These are phyloP conservation scores for Urechis unicinctus DNA, from an alignment of 2,888 invertebrate species.

Conservation along the genomic window DNA sequence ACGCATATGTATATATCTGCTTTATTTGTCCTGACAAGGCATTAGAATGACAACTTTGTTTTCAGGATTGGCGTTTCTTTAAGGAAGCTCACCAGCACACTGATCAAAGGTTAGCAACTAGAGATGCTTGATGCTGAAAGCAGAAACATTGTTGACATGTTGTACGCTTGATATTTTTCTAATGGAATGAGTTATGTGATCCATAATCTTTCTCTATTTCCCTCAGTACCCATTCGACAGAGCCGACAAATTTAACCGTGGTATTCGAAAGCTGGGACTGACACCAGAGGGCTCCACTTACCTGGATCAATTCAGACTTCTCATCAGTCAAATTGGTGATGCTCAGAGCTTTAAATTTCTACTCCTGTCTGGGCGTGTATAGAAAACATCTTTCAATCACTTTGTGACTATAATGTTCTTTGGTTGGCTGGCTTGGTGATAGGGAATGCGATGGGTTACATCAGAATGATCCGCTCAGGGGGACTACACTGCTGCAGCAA, in stretches of 20 bases:
- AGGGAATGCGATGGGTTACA: conserved; percentile 90
- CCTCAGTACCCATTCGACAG: conserved; percentile 68
- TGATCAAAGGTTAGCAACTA: conserved; percentile 56
- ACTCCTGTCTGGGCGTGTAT: no score
- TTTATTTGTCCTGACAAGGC: no score
- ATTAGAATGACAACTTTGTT: conserved; percentile 1
- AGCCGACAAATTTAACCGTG: conserved; percentile 88
- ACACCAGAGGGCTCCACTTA: conserved; percentile 77
- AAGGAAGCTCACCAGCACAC: conserved; percentile 65
- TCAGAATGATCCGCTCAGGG: conserved; percentile 87
- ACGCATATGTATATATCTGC: no score
- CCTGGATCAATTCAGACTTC: conserved; percentile 83
- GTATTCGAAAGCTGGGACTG: conserved; percentile 76
- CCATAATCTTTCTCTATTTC: neutral
- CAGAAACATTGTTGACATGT: neutral
- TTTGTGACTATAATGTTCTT: no score
- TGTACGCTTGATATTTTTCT: no score
- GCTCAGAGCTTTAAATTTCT: no score
- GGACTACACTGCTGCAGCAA: conserved; percentile 87
- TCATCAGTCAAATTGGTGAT: conserved; percentile 85
- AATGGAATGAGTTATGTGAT: neutral
- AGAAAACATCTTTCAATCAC: no score
- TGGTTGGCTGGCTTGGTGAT: conserved; percentile 3
- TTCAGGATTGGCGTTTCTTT: conserved; percentile 70
- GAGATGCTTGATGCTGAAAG: neutral